These are phyloP conservation scores for Noctua comes DNA, from an alignment of 2,888 invertebrate genomes.

Conservation along the genomic window DNA sequence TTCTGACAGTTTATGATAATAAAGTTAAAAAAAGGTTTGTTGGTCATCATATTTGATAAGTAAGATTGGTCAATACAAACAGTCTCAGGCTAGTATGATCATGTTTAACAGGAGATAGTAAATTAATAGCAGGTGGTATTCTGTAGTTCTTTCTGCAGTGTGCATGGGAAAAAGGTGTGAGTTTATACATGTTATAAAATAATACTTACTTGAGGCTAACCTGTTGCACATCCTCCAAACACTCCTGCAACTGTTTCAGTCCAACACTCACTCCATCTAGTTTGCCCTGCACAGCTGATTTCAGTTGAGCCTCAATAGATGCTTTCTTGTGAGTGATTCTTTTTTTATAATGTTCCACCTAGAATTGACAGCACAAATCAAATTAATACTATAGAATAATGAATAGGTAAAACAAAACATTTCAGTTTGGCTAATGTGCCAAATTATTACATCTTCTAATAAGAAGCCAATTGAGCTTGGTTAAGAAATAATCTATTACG, in stretches of 20 bases:
- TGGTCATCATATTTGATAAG: not conserved
- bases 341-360: conserved; percentile 94
- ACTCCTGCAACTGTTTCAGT: conserved; percentile 96
- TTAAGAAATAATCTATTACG: not conserved
- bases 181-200: not conserved
- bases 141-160: not conserved
- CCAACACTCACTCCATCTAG: conserved; percentile 98
- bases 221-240: conserved; percentile 95
- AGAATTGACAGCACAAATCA: conserved; percentile 12
- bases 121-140: not conserved
- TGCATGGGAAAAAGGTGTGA: not conserved
- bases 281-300: conserved; percentile 99
- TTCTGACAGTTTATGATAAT: not conserved
- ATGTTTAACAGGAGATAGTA: not conserved
- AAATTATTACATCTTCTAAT: not conserved
- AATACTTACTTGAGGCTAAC: conserved; percentile 88
- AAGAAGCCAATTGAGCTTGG: not conserved
- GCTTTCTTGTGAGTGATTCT: conserved; percentile 94
- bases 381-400: not conserved
- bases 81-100: not conserved
- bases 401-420: not conserved
- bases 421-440: not conserved
- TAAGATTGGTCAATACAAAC: not conserved
- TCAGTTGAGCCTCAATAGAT: conserved; percentile 98
- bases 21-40: not conserved